These are phyloP conservation scores for Eupsittula cactorum DNA, from an alignment of 2,113 vertebrate species.

Conservation along the genomic window DNA sequence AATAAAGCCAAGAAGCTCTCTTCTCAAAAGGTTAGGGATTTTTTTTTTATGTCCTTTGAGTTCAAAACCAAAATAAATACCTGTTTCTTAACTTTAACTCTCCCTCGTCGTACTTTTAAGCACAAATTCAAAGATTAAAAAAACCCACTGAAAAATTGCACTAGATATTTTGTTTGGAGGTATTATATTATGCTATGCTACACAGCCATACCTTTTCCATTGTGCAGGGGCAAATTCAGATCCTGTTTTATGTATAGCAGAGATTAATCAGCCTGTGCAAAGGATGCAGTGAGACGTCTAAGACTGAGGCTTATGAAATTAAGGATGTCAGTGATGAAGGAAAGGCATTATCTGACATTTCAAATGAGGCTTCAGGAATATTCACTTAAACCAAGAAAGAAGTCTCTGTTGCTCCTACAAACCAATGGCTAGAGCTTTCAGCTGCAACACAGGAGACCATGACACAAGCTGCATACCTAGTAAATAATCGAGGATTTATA, in stretches of 20 bases:
- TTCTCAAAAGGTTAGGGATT: not conserved
- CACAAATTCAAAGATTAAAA: not conserved
- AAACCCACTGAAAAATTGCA: not conserved
- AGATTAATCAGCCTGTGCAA: not conserved
- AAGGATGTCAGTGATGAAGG: not conserved
- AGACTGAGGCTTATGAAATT: not conserved
- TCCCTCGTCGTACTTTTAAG: not conserved
- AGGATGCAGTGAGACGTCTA: not conserved
- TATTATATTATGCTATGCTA: not conserved
- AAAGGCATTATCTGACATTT: not conserved
- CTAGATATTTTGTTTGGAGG: not conserved
- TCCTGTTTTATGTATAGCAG: not conserved
- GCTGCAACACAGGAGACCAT: not conserved
- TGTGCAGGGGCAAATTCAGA: not conserved
- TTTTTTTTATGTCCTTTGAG: not conserved
- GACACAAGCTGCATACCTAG: not conserved
- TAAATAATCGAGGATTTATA: not conserved
- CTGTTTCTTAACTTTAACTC: not conserved
- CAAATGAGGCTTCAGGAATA: not conserved
- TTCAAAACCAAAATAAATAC: not conserved
- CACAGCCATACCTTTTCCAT: not conserved
- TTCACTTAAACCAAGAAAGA: not conserved
- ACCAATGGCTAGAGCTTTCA: not conserved
- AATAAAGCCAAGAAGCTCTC: not conserved
- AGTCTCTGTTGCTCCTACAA: not conserved